Base-by-base conservation (phyloP, 2,888 invertebrate species). In the Graphium colonna region DNA sequence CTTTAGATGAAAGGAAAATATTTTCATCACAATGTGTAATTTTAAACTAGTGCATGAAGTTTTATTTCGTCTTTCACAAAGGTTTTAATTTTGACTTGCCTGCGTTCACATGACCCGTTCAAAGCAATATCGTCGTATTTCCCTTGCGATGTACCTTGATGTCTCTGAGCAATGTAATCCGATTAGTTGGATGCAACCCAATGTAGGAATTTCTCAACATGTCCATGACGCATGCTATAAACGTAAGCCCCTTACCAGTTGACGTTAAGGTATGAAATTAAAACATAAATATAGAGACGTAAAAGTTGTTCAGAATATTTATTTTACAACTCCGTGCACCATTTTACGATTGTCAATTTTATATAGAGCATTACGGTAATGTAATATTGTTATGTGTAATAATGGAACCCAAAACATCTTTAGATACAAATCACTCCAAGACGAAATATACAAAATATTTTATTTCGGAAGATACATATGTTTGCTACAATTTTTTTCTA, bases 81-180 rank as follows among this genome's bases (percentile, higher is more conserved):
- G 36, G 36, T 13, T 12, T n/a, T 12, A 4, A 36, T 36, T 36
- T 5, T 36, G 36, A 36, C 36, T 36, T n/a, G 12, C 12, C 9
- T 12, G 1, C 12, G 36, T 36, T 36, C 36, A 36, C 36, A 36
- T 36, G 36, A 36, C 33, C 33, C 33, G 33, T 33, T 36, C 36
- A 36, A 36, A 36, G 36, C 36, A 36, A 36, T 36, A 36, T 36
- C 12, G 36, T 36, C 36, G 36, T 82, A 82, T 85, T 85, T 85
- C 82, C 83, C 84, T 60, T 55, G 65, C 73, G 36, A 36, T 36
- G 13, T 36, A 36, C 66, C 77, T 28, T 40, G 76, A 79, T 79
- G 80, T 79, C 68, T 69, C 61, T 59, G 69, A 74, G 75, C 68
- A 71, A 63, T 64, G 73, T 80, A 84, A 85, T 83, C 83, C 68